Percentiles rank a stretch among this genome's conserved stretches.
Evolutionary conservation across 2,113 vertebrate genomes (phyloP).

Genomic region (Trichechus manatus): DNA sequence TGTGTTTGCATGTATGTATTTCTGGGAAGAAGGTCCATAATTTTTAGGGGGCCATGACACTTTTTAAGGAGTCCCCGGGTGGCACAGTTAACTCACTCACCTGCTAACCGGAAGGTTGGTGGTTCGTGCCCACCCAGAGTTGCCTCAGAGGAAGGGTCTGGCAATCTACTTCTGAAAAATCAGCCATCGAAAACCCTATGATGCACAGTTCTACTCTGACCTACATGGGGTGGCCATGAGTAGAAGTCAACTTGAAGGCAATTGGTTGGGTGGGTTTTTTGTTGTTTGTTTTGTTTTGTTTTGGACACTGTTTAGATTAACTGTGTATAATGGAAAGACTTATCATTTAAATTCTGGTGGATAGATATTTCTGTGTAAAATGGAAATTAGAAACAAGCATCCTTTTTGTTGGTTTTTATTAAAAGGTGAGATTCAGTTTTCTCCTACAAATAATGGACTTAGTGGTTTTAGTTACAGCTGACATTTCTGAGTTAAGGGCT

Average conservation of each 20-base stretch:
- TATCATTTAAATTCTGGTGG: slow-evolving; percentile 41
- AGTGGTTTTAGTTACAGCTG: background rate
- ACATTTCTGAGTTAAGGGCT: slow-evolving; percentile 9
- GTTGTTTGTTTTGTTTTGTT: background rate
- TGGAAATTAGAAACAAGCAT: background rate
- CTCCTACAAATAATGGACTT: background rate
- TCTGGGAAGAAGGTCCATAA: background rate
- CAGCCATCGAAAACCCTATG: background rate
- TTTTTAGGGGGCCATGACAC: background rate
- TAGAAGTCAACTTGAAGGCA: background rate
- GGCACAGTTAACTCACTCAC: background rate
- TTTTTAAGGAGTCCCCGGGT: background rate
- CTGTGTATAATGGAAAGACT: background rate
- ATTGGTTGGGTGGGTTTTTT: background rate
- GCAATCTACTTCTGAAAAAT: background rate
- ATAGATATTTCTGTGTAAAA: background rate
- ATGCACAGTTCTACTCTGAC: background rate
- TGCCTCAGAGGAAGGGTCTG: background rate
- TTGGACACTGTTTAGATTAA: background rate
- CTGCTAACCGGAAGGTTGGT: background rate
- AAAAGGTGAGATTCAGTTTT: slow-evolving; percentile 38
- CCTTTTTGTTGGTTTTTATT: slow-evolving; percentile 36
- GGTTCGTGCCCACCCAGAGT: too few relatives aligned
- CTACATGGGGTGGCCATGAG: background rate
- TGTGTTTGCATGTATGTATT: background rate